Percentiles rank a stretch among this genome's conserved stretches.
Evolutionary conservation across 2,113 vertebrate species (phyloP).

Genomic region (Solea solea): DNA sequence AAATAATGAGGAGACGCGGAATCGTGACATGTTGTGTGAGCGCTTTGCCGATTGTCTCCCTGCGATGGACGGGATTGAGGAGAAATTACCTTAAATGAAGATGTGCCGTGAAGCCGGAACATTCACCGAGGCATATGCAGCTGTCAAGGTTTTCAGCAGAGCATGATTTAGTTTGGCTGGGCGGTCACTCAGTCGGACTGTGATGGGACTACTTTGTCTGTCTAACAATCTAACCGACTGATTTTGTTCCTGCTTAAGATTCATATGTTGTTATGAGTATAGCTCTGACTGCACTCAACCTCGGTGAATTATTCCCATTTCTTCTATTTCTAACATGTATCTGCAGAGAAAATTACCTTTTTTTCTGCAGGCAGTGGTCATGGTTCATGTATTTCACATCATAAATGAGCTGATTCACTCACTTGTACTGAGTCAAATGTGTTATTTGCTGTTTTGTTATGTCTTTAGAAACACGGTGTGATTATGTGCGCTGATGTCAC

Average conservation of each 20-base stretch:
- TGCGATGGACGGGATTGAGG: not conserved
- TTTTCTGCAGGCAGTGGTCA: not conserved
- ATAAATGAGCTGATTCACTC: not conserved
- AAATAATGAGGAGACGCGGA: not conserved
- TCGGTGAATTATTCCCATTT: not conserved
- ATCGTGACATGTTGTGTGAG: not conserved
- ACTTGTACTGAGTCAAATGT: not conserved
- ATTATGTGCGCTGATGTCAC: slow-evolving; percentile 24
- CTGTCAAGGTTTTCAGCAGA: slow-evolving; percentile 32
- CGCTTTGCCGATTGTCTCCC: not conserved
- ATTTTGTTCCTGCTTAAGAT: too few relatives aligned
- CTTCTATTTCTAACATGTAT: not conserved
- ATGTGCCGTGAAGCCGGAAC: slow-evolving; percentile 1
- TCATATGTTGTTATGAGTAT: not conserved
- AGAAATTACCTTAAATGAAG: not conserved
- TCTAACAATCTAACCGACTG: not conserved
- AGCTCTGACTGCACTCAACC: not conserved
- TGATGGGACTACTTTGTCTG: slow-evolving; percentile 34
- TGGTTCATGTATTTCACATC: not conserved
- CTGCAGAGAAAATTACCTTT: not conserved
- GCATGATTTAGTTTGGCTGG: slow-evolving; percentile 31
- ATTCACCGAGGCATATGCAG: slow-evolving; percentile 24
- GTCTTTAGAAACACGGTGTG: not conserved
- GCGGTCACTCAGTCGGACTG: slow-evolving; percentile 10
- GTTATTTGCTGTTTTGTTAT: not conserved